Evolutionary conservation across 1,140 invertebrate genomes (phyloP).

Genomic region (Pseudomyrmex gracilis): DNA sequence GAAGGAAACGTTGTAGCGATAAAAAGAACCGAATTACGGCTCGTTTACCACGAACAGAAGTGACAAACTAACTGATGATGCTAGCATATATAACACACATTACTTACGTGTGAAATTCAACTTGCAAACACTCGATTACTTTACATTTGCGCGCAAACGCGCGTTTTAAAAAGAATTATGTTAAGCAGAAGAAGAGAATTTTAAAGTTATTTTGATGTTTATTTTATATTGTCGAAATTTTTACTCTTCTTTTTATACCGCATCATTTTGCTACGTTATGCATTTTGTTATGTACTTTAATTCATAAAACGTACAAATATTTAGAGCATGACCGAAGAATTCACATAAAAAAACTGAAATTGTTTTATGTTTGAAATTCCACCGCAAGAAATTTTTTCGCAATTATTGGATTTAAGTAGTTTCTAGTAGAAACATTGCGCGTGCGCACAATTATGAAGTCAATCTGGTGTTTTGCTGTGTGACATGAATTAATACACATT

Average conservation of each 20-base stretch:
- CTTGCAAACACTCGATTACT: background rate
- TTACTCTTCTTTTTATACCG: background rate
- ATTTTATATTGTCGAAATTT: too few relatives aligned
- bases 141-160: constrained; percentile 2
- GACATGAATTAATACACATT: background rate
- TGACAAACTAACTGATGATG: constrained; percentile 39
- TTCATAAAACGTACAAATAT: background rate
- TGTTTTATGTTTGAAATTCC: background rate
- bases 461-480: background rate
- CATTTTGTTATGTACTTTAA: background rate
- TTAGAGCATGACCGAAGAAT: constrained; percentile 17
- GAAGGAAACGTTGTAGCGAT: constrained; percentile 50
- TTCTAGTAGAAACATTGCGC: background rate
- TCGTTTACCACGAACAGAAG: constrained; percentile 32
- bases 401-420: constrained; percentile 22
- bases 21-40: constrained; percentile 9
- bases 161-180: background rate
- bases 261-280: background rate
- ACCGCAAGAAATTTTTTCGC: constrained; percentile 1
- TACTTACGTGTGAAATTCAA: constrained; percentile 6
- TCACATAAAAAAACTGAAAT: background rate
- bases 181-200: background rate
- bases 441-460: background rate
- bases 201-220: background rate
- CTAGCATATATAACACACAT: background rate